Evolutionary conservation across 2,797 vertebrate species (phyloP).

Genomic region (Oryzias sinensis): DNA sequence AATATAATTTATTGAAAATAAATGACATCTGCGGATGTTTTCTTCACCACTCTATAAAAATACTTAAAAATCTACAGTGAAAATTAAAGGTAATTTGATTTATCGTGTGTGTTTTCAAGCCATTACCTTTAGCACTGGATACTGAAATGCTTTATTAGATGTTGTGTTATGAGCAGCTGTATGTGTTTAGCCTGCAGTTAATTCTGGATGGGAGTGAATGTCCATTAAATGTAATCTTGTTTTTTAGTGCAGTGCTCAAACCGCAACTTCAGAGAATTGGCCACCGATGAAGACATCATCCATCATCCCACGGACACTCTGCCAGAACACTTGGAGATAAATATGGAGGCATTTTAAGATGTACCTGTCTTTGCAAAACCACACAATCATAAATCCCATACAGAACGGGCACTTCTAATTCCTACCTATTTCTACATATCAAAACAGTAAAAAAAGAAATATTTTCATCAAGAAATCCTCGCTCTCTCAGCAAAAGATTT

Average conservation of each 20-base stretch:
- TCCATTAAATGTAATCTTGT: conserved; percentile 80
- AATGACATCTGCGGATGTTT: conserved; percentile 13
- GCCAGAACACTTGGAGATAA: conserved; percentile 73
- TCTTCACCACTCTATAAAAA: conserved; percentile 25
- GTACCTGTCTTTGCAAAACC: conserved; percentile 69
- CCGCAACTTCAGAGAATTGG: conserved; percentile 76
- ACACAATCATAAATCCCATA: conserved; percentile 51
- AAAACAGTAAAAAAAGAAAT: conserved; percentile 39
- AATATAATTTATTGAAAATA: conserved; percentile 21
- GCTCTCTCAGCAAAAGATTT: conserved; percentile 52
- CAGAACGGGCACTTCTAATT: conserved; percentile 32
- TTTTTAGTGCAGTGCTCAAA: conserved; percentile 73
- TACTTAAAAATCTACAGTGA: conserved; percentile 15
- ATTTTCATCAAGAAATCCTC: conserved; percentile 57
- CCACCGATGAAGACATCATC: conserved; percentile 76
- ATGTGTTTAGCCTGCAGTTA: conserved; percentile 73
- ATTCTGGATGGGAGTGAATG: conserved; percentile 72
- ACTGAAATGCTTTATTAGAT: conserved; percentile 46
- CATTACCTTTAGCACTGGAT: conserved; percentile 38
- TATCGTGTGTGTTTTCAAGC: conserved; percentile 13
- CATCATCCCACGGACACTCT: conserved; percentile 70
- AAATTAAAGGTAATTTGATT: conserved; percentile 34
- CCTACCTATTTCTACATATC: conserved; percentile 54
- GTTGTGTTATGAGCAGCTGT: conserved; percentile 48
- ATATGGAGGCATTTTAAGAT: conserved; percentile 69